Percentiles rank a stretch among this genome's conserved stretches.
Evolutionary conservation across 1,140 invertebrate species (phyloP).

Genomic region (Druon quercuslanigerum): DNA sequence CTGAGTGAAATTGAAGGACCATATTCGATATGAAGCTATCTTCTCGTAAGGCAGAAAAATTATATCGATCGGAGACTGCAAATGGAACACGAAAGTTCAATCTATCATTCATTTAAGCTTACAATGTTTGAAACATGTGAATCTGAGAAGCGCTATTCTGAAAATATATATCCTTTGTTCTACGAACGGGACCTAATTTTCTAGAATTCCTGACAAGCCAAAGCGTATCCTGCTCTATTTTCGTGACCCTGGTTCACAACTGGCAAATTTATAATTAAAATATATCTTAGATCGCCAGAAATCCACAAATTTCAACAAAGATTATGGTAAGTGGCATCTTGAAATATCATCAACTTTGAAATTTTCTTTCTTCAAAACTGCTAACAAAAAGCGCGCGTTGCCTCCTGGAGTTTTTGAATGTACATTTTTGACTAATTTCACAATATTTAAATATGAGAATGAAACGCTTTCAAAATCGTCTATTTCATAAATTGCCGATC

Average conservation of each 20-base stretch:
- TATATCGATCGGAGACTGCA: constrained; percentile 6
- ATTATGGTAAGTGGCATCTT: too few species aligned
- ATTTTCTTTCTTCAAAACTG: too few species aligned
- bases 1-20: not conserved
- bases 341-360: too few species aligned
- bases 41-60: constrained; percentile 4
- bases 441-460: too few species aligned
- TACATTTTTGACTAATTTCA: too few species aligned
- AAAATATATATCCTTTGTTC: constrained; percentile 8
- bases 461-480: too few species aligned
- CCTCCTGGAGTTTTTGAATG: too few species aligned
- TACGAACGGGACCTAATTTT: not conserved
- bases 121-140: not conserved
- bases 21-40: not conserved
- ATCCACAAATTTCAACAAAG: too few species aligned
- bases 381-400: too few species aligned
- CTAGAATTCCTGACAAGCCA: not conserved
- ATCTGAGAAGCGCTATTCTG: not conserved
- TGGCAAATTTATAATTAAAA: too few species aligned
- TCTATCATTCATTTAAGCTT: constrained; percentile 21
- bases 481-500: too few species aligned
- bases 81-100: constrained; percentile 18
- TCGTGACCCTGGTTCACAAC: not conserved
- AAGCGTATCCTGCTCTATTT: not conserved
- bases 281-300: too few species aligned